Evolutionary conservation across 1,140 invertebrate species (phyloP), one percentile per base, ranked within the genome.

Genomic region (Drosophila oshimai): DNA sequence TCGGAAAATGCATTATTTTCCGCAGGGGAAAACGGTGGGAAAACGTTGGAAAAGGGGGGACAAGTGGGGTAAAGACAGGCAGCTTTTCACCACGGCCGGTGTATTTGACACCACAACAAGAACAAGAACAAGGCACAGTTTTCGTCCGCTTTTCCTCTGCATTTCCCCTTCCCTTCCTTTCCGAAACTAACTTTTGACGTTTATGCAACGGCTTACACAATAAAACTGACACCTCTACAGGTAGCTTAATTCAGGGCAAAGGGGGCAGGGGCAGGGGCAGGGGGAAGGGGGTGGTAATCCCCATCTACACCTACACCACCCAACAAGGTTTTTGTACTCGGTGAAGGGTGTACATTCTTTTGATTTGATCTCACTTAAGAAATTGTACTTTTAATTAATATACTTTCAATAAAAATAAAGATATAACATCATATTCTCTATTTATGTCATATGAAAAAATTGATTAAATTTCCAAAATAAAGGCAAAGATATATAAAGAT

Each of bases 181-280:
- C 10, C 18, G 2, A 53, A 31, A 3, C 37, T 17, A 61, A 61
- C 53, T 58, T 58, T 62, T 44, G 53, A 62, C 58, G 53, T 62
- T 62, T 62, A 62, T 62, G 58, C 58, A 62, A 62, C 28, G 53
- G 37, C 60, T 62, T 62, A 62, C 58, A 60, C 58, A 62, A 44
- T 60, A 60, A 62, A 60, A 44, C 37, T 62, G 58, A 60, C 58
- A 62, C 58, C 58, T 62, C 58, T 10, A 62, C 58, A 62, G 58
- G 58, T 62, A 62, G 58, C 53, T 20, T 9, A 7, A 57, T 26
- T 34, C 15, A 57, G 54, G 54, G 20, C 46, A 57, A 12, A n/a
- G 17, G 53, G 1, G 6, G 18, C 6, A 3, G 13, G 36, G 26
- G 53, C 0, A n/a, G 10, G 20, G n/a, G n/a, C n/a, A n/a, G n/a